phyloP scores from a whole-genome alignment of 2,113 vertebrate genomes.

The Salvelinus namaycush region DNA sequence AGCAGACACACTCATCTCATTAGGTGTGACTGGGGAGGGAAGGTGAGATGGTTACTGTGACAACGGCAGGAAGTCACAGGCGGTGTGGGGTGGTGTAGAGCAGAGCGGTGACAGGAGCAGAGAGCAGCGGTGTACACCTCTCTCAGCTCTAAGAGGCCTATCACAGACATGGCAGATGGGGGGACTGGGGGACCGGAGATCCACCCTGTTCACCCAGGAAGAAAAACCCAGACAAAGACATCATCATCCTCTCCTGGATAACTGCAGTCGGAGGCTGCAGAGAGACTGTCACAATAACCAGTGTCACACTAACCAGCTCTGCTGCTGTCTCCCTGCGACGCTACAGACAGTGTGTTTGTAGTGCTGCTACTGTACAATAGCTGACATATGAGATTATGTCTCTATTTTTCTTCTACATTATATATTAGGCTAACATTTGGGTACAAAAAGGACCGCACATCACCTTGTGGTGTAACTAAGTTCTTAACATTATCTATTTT shows the following conservation, averaged over 20 bases:
- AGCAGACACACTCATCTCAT: constrained; percentile 67
- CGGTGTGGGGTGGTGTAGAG: constrained; percentile 37
- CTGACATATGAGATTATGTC: not conserved
- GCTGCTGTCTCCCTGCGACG: not conserved
- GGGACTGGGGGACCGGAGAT: constrained; percentile 26
- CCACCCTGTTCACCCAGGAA: constrained; percentile 27
- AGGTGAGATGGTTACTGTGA: constrained; percentile 81
- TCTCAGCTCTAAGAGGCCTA: constrained; percentile 18
- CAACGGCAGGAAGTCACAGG: constrained; percentile 69
- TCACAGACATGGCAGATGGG: constrained; percentile 39
- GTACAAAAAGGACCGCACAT: not conserved
- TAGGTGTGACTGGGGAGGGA: constrained; percentile 71
- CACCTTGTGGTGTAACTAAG: no score
- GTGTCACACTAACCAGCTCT: not conserved
- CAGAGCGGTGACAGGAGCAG: not conserved
- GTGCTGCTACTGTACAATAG: not conserved
- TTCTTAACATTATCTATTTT: no score
- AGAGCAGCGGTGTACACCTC: not conserved
- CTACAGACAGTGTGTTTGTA: not conserved
- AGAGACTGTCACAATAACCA: not conserved
- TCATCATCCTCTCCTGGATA: not conserved
- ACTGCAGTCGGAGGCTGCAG: no score
- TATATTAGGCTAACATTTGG: no score
- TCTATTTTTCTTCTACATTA: not conserved
- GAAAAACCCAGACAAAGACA: constrained; percentile 14